A percentile compares a stretch with the other conserved stretches of the same genome.
These are phyloP conservation scores for Lamellibrachia columna DNA, from an alignment of 2,888 invertebrate species.

Conservation along the genomic window DNA sequence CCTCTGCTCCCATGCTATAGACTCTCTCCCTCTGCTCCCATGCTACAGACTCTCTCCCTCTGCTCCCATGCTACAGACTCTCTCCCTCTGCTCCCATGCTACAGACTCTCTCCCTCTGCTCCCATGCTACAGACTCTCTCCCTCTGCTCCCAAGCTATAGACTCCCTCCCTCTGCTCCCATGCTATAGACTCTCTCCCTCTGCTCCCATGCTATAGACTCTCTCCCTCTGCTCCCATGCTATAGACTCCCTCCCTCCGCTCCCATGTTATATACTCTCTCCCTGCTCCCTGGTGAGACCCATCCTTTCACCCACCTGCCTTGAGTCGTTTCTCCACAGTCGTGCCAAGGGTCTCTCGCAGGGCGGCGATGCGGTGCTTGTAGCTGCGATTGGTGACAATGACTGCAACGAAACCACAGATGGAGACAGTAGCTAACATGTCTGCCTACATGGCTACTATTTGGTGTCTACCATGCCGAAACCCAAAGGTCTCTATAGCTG, in stretches of 20 bases:
- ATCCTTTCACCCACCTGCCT: not conserved
- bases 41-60: too few species aligned
- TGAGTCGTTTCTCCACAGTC: conserved; percentile 22
- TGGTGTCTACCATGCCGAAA: too few species aligned
- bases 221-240: not conserved
- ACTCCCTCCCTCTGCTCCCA: too few species aligned
- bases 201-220: not conserved
- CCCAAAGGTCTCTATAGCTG: too few species aligned
- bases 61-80: too few species aligned
- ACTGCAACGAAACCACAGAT: conserved; percentile 63
- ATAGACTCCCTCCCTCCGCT: not conserved
- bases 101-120: too few species aligned
- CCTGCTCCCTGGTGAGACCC: not conserved
- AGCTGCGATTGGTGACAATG: conserved; percentile 50
- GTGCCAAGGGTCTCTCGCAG: conserved; percentile 39
- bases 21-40: too few species aligned
- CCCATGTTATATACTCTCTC: not conserved
- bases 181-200: too few species aligned
- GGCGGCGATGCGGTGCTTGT: conserved; percentile 44
- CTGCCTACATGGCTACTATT: not conserved
- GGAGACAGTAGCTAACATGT: not conserved
- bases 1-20: too few species aligned
- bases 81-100: too few species aligned
- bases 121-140: too few species aligned
- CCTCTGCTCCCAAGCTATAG: too few species aligned